These are phyloP conservation scores for Oasisia sp. DNA, from an alignment of 2,888 invertebrate genomes.

Conservation along the genomic window DNA sequence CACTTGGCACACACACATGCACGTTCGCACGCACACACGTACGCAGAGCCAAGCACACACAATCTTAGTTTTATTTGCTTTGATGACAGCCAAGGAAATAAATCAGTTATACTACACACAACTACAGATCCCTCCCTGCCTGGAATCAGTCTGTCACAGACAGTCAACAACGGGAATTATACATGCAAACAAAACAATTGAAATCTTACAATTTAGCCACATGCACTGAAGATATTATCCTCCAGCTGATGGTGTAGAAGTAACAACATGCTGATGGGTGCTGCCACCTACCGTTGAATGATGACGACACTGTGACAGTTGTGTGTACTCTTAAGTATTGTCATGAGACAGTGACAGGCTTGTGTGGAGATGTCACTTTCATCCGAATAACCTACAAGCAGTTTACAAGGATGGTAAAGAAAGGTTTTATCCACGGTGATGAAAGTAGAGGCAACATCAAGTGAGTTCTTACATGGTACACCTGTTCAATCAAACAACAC, in stretches of 20 bases:
- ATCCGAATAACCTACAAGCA: constrained; percentile 18
- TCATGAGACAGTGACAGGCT: not conserved
- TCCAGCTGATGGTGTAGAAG: not conserved
- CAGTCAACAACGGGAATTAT: not conserved
- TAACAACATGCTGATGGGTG: not conserved
- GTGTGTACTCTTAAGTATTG: constrained; percentile 14
- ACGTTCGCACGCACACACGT: no score
- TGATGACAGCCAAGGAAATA: no score
- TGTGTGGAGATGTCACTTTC: not conserved
- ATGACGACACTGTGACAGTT: constrained; percentile 1
- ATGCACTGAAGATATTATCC: not conserved
- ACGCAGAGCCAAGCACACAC: no score
- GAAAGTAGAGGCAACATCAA: no score
- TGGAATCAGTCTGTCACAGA: not conserved
- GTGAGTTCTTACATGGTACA: no score
- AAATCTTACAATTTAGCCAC: not conserved
- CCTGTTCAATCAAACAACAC: not conserved
- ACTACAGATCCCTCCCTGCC: not conserved
- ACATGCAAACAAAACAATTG: not conserved
- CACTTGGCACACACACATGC: not conserved
- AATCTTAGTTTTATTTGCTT: no score
- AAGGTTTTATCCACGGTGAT: not conserved
- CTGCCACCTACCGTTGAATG: not conserved
- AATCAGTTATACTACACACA: not conserved
- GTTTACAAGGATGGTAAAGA: not conserved